Base-by-base conservation (phyloP, 2,888 invertebrate genomes). In the Ecliptopera silaceata region DNA sequence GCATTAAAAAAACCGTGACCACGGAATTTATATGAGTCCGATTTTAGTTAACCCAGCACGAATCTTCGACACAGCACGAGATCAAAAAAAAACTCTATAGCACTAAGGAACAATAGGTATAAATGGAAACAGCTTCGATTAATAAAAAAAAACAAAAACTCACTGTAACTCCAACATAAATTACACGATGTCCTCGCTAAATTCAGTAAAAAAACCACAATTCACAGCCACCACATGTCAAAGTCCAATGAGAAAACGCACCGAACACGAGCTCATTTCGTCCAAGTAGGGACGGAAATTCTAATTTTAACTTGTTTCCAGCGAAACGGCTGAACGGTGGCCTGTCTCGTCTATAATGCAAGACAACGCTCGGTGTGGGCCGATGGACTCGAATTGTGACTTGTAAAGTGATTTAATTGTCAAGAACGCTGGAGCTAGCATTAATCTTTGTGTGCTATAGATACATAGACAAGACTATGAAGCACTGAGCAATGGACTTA, bases 231-330 rank as follows among this genome's bases (percentile, higher is more conserved):
- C 67, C 71, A 71, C 77, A 74, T 75, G 74, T 74, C 74, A 77
- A 80, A 75, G 79, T 77, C 71, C 76, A 76, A 73, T 65, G 71
- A 71, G 75, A 80, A 82, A 81, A 76, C 72, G 78, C 77, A 83
- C 81, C 81, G 82, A 83, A 81, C n/a, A n/a, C n/a, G n/a, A n/a
- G n/a, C 80, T 79, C 83, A 86, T 87, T 85, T 83, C 74, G 67
- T 79, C 86, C 82, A 85, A 83, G 80, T 85, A 84, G 80, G 86
- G 84, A 77, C 80, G 85, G 86, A 87, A 79, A 88, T 88, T 90
- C 90, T 91, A 91, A 88, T 86, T 82, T 86, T 90, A 90, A 85
- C 81, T 71, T 58, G 77, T 82, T 90, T 89, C 86, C 83, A 86
- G 79, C 77, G 87, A 91, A 88, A 86, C 83, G 81, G 74, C 71